Percentiles rank a stretch among this genome's conserved stretches.
Conservation (phyloP, 2,797 vertebrate species). For the Cichlasoma orientale region DNA sequence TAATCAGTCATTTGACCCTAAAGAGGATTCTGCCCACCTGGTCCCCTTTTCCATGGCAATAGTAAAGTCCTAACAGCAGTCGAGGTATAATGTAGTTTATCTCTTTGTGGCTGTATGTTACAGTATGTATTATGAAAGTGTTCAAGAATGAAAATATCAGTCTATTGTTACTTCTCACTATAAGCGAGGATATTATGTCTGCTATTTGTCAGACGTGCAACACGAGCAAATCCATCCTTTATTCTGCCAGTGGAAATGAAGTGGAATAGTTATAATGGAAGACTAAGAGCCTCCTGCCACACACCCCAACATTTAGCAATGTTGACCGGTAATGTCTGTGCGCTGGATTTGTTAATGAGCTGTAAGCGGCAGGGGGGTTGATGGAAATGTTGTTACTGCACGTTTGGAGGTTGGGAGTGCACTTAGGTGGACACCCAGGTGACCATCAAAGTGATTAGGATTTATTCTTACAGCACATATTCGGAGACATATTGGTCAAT, state of each 20-base stretch:
- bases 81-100: background rate
- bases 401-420: background rate
- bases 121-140: background rate
- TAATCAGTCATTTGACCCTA: slow-evolving; percentile 54
- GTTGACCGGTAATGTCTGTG: background rate
- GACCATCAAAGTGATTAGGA: background rate
- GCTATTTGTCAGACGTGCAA: background rate
- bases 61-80: background rate
- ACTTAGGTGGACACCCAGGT: background rate
- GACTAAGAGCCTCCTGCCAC: background rate
- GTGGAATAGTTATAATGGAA: background rate
- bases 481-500: background rate
- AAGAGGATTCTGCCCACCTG: slow-evolving; percentile 53
- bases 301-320: background rate
- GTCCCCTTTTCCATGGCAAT: slow-evolving; percentile 15
- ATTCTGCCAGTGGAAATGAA: background rate
- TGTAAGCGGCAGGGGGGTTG: background rate
- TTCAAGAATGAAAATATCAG: background rate
- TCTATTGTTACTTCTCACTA: background rate
- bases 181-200: background rate
- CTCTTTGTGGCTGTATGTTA: background rate
- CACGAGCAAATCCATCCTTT: background rate
- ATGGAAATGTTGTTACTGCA: background rate
- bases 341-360: background rate
- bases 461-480: background rate